Evolutionary conservation across 2,888 invertebrate genomes (phyloP).

Genomic region (Anoplius nigerrimus): DNA sequence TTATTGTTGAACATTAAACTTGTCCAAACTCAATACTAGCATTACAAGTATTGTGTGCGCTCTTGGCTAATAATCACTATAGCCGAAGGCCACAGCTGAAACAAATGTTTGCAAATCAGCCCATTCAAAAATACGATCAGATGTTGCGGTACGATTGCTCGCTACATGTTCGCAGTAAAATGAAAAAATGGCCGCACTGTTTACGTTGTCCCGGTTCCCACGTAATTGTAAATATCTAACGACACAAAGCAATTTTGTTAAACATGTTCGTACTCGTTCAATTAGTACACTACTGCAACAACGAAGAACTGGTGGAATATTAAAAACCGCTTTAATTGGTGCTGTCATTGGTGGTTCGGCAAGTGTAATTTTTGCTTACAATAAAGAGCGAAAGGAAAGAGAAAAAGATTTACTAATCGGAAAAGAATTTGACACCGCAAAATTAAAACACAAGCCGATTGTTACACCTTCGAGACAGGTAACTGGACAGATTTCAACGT

Average conservation of each 20-base stretch:
- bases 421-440: slow-evolving; percentile 64
- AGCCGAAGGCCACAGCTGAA: no score
- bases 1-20: no score
- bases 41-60: no score
- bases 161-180: no score
- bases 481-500: no score
- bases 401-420: slow-evolving; percentile 75
- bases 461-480: slow-evolving; percentile 76
- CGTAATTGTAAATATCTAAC: slow-evolving; percentile 3
- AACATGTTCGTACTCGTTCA: neutral
- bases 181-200: slow-evolving; percentile 14
- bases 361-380: slow-evolving; percentile 76
- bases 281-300: slow-evolving; percentile 7
- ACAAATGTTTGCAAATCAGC: no score
- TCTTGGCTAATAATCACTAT: no score
- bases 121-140: no score
- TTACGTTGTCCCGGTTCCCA: neutral
- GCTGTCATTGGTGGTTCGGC: slow-evolving; percentile 77
- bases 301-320: slow-evolving; percentile 48
- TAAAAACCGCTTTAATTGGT: slow-evolving; percentile 76
- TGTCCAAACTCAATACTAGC: no score
- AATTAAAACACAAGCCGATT: slow-evolving; percentile 75
- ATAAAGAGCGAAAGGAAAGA: slow-evolving; percentile 72
- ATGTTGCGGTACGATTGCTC: no score
- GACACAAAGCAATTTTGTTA: neutral